phyloP scores from a whole-genome alignment of 2,888 invertebrate species.

The Rosalia funebris region DNA sequence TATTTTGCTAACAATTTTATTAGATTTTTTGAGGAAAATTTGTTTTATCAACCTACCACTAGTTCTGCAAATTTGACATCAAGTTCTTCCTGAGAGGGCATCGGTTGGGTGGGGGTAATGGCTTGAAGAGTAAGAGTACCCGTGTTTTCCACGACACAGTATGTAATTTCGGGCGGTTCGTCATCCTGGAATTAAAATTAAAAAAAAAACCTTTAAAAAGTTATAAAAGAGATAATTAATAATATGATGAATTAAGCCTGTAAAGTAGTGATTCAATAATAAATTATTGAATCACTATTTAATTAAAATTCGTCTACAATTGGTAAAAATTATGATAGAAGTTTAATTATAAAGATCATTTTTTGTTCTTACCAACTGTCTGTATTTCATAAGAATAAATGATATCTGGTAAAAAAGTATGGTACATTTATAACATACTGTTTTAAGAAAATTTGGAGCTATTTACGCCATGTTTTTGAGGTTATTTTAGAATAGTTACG shows the following conservation, averaged over 20 bases:
- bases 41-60: slow-evolving; percentile 85
- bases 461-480: no score
- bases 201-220: neutral
- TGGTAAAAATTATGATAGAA: neutral
- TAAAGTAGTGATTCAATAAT: neutral
- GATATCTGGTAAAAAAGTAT: no score
- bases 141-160: slow-evolving; percentile 92
- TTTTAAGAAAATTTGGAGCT: no score
- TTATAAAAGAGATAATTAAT: neutral
- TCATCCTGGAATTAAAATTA: slow-evolving; percentile 79
- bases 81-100: slow-evolving; percentile 92
- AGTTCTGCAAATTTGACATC: slow-evolving; percentile 94
- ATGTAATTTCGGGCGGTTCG: slow-evolving; percentile 95
- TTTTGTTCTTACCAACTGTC: neutral
- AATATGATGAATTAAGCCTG: neutral
- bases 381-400: no score
- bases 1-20: no score
- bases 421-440: no score
- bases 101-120: slow-evolving; percentile 90
- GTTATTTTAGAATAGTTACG: no score
- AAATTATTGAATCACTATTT: neutral
- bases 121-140: slow-evolving; percentile 87
- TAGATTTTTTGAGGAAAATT: no score
- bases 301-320: neutral
- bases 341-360: no score